These are phyloP conservation scores for Arenaria interpres DNA, from an alignment of 2,113 vertebrate species.

Conservation along the genomic window DNA sequence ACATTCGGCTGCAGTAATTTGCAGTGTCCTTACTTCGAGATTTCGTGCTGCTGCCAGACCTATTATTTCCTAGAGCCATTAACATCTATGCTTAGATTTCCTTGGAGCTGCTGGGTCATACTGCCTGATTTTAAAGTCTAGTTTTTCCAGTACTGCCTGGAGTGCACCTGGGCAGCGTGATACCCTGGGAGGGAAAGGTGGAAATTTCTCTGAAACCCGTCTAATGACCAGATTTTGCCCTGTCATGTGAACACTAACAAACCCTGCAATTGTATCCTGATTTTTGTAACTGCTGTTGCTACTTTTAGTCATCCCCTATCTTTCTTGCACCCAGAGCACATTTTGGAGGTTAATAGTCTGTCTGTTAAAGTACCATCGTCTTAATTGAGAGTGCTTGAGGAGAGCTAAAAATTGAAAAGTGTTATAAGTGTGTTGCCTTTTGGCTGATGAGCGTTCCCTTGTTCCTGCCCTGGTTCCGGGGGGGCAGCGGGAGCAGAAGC, in stretches of 20 bases:
- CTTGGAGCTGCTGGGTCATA: background rate
- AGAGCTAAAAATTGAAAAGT: background rate
- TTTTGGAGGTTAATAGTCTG: background rate
- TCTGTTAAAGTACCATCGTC: background rate
- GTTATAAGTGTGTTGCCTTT: background rate
- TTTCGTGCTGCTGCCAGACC: background rate
- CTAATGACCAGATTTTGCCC: background rate
- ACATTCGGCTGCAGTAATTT: background rate
- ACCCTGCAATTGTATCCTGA: background rate
- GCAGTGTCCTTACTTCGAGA: background rate
- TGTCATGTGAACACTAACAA: background rate
- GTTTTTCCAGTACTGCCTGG: background rate
- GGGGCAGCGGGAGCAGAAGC: background rate
- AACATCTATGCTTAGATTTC: background rate
- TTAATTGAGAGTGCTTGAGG: conserved; percentile 16
- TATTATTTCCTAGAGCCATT: conserved; percentile 3
- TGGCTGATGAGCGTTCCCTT: background rate
- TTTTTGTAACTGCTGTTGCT: background rate
- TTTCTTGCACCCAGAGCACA: background rate
- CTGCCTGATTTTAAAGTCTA: background rate
- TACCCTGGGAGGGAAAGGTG: background rate
- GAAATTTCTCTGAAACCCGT: background rate
- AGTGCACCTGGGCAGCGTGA: background rate
- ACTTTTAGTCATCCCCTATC: background rate
- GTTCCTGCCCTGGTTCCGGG: background rate